Evolutionary conservation across 2,888 invertebrate species (phyloP), one percentile per base, ranked within the genome.

Genomic region (Chorisops tibialis): DNA sequence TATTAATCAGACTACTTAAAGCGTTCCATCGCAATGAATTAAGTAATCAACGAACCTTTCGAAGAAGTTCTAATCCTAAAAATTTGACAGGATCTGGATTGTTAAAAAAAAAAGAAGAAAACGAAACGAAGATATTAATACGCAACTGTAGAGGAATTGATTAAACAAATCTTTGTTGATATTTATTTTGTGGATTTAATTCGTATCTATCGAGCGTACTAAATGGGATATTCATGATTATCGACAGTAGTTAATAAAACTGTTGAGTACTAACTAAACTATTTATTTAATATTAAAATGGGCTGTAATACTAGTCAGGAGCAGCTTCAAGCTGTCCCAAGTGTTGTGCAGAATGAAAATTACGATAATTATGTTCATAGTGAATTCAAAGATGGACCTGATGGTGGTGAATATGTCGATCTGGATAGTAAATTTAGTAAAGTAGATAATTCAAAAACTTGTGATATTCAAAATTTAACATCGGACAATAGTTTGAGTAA

Each of bases 231-330:
- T 30, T 30, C 30, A 30, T 30, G 30, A 30, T 30, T 30, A 30
- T 30, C 30, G 30, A 30, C 30, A 30, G 5, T 30, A 30, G 30
- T 30, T 30, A n/a, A n/a, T n/a, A n/a, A n/a, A n/a, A n/a, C n/a
- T n/a, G n/a, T 2, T 5, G 30, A 30, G 30, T 7, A 30, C 5
- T 30, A 30, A 30, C 30, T 30, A 30, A 67, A 35, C 21, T 60
- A 61, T 50, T 38, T 39, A 56, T 2, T 30, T 30, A 30, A 9
- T 30, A n/a, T 30, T 9, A 71, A 73, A 68, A 79, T 83, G 82
- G 77, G 81, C 73, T 84, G 84, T 75, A 84, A 83, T 70, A 84
- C 83, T 52, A 84, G 84, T 73, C 83, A 84, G 74, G 84, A 84
- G 69, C 69, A 76, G 66, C 76, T 76, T 67, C 73, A 75, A 62